Conservation (phyloP, 2,797 vertebrate species). For the Artibeus jamaicensis region DNA sequence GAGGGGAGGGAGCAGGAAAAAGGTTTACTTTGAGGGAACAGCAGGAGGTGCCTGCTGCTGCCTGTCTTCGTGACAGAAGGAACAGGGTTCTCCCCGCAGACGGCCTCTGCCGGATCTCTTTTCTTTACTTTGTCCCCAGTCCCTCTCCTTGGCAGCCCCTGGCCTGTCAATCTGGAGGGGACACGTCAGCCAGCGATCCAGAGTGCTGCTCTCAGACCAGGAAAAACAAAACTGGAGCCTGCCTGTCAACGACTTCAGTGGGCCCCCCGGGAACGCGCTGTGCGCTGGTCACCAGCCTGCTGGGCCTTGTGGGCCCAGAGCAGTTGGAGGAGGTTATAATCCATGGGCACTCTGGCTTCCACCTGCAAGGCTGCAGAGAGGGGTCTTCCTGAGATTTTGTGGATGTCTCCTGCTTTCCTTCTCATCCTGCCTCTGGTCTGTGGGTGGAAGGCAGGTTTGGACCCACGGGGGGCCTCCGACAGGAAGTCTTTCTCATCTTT, state of each 20-base stretch:
- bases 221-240: neutral
- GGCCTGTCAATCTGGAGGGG: neutral
- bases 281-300: neutral
- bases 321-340: neutral
- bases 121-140: conserved; percentile 21
- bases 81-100: conserved; percentile 54
- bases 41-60: conserved; percentile 50
- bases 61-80: conserved; percentile 60
- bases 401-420: neutral
- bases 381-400: neutral
- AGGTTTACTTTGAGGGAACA: conserved; percentile 4
- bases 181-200: neutral
- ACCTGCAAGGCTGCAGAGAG: neutral
- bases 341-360: neutral
- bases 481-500: neutral
- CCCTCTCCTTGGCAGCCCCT: conserved; percentile 1
- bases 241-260: neutral
- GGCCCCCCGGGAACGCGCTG: neutral
- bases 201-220: neutral
- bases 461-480: neutral
- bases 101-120: conserved; percentile 6
- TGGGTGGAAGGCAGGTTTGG: neutral
- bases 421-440: neutral
- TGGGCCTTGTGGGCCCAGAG: neutral
- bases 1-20: neutral